Base-by-base conservation (phyloP, 2,888 invertebrate genomes). In the Eucriotettix oculatus region DNA sequence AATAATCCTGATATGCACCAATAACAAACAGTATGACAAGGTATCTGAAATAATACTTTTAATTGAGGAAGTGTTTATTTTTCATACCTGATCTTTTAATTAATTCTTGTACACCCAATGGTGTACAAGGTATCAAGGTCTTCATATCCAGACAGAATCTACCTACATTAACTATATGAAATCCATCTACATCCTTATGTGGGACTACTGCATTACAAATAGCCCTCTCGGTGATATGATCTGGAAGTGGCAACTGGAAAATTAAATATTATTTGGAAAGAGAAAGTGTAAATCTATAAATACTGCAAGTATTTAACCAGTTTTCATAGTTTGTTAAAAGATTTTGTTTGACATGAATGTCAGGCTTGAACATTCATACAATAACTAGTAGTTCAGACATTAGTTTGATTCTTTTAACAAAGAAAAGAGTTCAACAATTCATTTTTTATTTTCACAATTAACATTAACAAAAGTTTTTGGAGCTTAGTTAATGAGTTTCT, bases 141-240 rank as follows among this genome's bases (percentile, higher is more conserved):
- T 83, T 79, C 81, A 85, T 82, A 69, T 88, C 87, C 56, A 85
- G 72, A 61, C 83, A 82, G 60, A 90, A 75, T 67, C 84, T 83
- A 10, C 94, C 94, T 58, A 93, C 79, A 72, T 94, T 94, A 14
- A 80, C 75, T 61, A 86, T 81, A 72, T 90, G 89, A 70, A 94
- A 94, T 0, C 94, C 94, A 73, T 95, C 94, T 0, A 95, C 92
- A 77, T 95, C 94, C 72, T 95, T 95, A 41, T 78, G 77, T 0
- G 87, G 87, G 43, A 79, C 74, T 0, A 95, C 84, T 0, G 89
- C 82, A 75, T 93, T 88, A 69, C 90, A 91, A 12, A 90, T 78
- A 67, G 77, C 80, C 63, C 85, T 79, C 69, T 90, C 90, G 66
- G 82, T 78, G 62, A 94, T 87, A 61, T 83, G 82, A 1, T 77